Evolutionary conservation across 2,888 invertebrate species (phyloP).

Genomic region (Plusia festucae): DNA sequence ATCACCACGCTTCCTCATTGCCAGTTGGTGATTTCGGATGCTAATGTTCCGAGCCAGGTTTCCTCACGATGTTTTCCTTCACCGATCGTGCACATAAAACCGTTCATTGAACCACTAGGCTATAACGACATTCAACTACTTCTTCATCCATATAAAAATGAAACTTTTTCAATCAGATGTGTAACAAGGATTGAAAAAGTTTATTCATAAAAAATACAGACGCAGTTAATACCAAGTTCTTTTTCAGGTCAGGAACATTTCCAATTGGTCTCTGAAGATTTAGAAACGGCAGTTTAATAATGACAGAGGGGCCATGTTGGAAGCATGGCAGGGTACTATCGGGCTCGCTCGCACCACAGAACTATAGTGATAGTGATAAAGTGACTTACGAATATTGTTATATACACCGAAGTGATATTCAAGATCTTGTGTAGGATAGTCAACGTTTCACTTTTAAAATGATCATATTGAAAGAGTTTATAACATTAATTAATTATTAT

Average conservation of each 20-base stretch:
- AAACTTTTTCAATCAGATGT: too few relatives aligned
- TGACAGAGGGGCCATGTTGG: conserved; percentile 16
- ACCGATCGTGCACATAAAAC: too few relatives aligned
- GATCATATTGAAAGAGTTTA: conserved; percentile 42
- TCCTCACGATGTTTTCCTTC: too few relatives aligned
- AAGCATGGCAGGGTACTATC: conserved; percentile 11
- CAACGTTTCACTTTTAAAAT: conserved; percentile 58
- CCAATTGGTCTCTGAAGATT: conserved; percentile 87
- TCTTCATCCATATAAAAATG: too few relatives aligned
- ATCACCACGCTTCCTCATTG: too few relatives aligned
- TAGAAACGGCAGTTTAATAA: conserved; percentile 85
- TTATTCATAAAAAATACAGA: not conserved
- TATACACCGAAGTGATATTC: conserved; percentile 80
- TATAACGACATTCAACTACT: too few relatives aligned
- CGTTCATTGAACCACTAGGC: too few relatives aligned
- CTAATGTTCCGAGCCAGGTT: too few relatives aligned
- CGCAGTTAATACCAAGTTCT: conserved; percentile 21
- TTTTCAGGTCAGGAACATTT: conserved; percentile 88
- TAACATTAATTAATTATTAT: conserved; percentile 45
- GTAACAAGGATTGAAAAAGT: not conserved
- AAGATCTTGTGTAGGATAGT: conserved; percentile 68
- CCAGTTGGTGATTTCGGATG: too few relatives aligned
- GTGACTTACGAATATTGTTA: conserved; percentile 60
- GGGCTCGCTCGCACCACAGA: conserved; percentile 23
- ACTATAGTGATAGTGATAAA: conserved; percentile 56